A percentile compares a stretch with the other conserved stretches of the same genome.
Evolutionary conservation across 2,888 invertebrate genomes (phyloP).

Genomic region (Campaea margaritaria): DNA sequence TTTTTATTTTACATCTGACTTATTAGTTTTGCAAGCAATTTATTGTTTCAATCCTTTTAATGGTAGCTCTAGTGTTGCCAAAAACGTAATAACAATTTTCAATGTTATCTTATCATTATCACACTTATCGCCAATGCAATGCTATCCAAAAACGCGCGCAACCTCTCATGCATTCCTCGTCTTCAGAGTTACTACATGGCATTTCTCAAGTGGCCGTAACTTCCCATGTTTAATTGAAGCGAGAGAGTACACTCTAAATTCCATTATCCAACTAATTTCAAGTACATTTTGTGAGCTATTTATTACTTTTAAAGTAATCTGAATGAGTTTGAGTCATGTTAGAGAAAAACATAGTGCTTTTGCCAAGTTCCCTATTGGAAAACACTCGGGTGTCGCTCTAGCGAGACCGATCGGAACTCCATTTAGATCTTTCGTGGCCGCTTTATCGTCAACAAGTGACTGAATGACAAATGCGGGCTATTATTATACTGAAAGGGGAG

Average conservation of each 20-base stretch:
- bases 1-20: neutral
- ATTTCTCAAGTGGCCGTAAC: conserved; percentile 21
- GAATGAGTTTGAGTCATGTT: conserved; percentile 8
- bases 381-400: conserved; percentile 44
- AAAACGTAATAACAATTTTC: neutral
- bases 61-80: neutral
- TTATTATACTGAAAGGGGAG: conserved; percentile 22
- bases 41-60: neutral
- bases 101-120: no score
- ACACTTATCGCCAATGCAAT: neutral
- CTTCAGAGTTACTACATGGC: conserved; percentile 13
- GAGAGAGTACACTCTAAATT: conserved; percentile 19
- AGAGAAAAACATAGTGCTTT: conserved; percentile 21
- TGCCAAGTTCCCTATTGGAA: conserved; percentile 49
- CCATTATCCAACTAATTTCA: conserved; percentile 14
- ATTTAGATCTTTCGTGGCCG: conserved; percentile 45
- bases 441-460: conserved; percentile 31
- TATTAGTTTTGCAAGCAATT: neutral
- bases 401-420: conserved; percentile 48
- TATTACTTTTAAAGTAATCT: conserved; percentile 12
- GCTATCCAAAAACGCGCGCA: conserved; percentile 10
- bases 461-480: conserved; percentile 27
- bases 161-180: conserved; percentile 18
- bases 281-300: conserved; percentile 1
- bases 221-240: conserved; percentile 17